Evolutionary conservation across 2,113 vertebrate genomes (phyloP).

Genomic region (Hippolais icterina): DNA sequence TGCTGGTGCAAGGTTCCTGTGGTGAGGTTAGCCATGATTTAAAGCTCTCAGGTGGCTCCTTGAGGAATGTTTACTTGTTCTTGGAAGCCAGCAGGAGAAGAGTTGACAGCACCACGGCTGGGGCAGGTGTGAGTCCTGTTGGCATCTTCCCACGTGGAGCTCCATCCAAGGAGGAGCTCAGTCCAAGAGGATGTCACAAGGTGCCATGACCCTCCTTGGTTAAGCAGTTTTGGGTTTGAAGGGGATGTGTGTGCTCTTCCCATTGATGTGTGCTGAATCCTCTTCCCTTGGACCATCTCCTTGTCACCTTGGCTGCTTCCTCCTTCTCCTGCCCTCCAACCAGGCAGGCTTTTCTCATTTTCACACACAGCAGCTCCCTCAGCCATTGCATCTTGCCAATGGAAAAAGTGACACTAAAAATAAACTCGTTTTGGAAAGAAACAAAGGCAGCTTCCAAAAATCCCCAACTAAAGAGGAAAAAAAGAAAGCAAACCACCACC

Average conservation of each 20-base stretch:
- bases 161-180: background rate
- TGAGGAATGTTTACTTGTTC: background rate
- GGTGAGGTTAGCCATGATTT: background rate
- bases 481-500: background rate
- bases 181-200: background rate
- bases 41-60: background rate
- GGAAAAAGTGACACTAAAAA: conserved; percentile 68
- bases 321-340: background rate
- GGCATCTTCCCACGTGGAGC: background rate
- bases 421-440: conserved; percentile 52
- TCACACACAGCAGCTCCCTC: background rate
- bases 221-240: background rate
- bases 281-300: background rate
- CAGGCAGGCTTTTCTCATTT: background rate
- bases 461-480: background rate
- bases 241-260: background rate
- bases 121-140: background rate
- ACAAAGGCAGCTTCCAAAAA: conserved; percentile 43
- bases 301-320: background rate
- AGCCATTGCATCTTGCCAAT: conserved; percentile 48
- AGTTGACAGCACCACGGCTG: background rate
- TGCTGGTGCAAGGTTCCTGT: background rate
- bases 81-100: background rate
- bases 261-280: rapidly evolving
- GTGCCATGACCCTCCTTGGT: background rate